Evolutionary conservation across 2,888 invertebrate species (phyloP).

Genomic region (Andrena flavipes): DNA sequence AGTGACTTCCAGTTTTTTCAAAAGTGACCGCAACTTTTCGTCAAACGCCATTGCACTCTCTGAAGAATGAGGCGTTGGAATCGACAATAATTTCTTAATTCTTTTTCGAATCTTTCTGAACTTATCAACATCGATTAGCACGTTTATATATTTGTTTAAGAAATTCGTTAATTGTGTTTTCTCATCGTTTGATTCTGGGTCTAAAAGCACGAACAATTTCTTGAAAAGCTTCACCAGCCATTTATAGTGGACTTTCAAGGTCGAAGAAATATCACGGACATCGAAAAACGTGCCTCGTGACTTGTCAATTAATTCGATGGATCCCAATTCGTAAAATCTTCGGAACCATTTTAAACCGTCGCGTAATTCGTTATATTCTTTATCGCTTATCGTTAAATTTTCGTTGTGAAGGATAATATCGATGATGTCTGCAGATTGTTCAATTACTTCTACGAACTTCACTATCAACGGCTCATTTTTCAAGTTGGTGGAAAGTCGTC

Average conservation of each 20-base stretch:
- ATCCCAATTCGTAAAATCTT: conserved; percentile 85
- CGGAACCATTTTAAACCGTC: conserved; percentile 86
- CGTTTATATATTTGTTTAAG: neutral
- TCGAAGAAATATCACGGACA: conserved; percentile 86
- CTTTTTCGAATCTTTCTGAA: conserved; percentile 75
- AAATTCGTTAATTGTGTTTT: conserved; percentile 67
- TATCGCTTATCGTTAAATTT: conserved; percentile 80
- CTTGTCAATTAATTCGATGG: conserved; percentile 73
- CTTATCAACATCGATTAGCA: conserved; percentile 60
- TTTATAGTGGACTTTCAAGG: conserved; percentile 89
- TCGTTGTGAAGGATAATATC: conserved; percentile 80
- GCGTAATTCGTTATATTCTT: conserved; percentile 84
- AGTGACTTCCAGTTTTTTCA: conserved; percentile 63
- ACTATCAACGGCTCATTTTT: conserved; percentile 86
- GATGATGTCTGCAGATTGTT: conserved; percentile 85
- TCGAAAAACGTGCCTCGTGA: conserved; percentile 64
- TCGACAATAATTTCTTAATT: conserved; percentile 69
- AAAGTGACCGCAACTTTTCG: conserved; percentile 60
- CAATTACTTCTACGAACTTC: conserved; percentile 85
- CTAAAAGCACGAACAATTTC: conserved; percentile 60
- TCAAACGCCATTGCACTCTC: conserved; percentile 63
- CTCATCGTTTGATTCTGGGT: conserved; percentile 31
- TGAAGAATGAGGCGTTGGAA: conserved; percentile 75
- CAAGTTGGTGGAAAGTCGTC: conserved; percentile 85
- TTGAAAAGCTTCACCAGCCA: conserved; percentile 89